Conservation (phyloP, 2,888 invertebrate genomes). For the Rhagophthalmus giganteus region DNA sequence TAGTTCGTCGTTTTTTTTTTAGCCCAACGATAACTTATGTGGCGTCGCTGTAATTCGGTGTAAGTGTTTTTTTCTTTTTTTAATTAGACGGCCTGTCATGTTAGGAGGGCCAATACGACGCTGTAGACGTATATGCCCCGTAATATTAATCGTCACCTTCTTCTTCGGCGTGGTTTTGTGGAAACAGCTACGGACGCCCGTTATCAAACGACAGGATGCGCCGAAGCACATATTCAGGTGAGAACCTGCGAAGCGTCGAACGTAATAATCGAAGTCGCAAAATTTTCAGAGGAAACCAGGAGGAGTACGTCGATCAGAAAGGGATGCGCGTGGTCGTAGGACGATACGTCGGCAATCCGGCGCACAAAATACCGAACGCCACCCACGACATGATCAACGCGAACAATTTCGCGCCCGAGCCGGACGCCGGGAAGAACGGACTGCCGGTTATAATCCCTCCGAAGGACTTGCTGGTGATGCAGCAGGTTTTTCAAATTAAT, state of each 20-base stretch:
- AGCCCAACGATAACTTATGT: too few relatives aligned
- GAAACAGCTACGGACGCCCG: slow-evolving; percentile 35
- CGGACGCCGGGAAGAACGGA: slow-evolving; percentile 77
- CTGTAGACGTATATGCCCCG: slow-evolving; percentile 46
- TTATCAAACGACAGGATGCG: slow-evolving; percentile 32
- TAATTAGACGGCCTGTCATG: slow-evolving; percentile 37
- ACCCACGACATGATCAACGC: slow-evolving; percentile 71
- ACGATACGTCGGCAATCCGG: slow-evolving; percentile 81
- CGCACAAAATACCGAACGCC: slow-evolving; percentile 66
- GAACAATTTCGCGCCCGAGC: slow-evolving; percentile 76
- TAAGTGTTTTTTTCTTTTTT: not conserved
- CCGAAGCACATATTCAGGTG: slow-evolving; percentile 16
- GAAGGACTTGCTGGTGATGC: slow-evolving; percentile 74
- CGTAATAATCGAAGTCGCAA: not conserved
- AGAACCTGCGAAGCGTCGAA: not conserved
- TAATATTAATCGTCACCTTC: slow-evolving; percentile 39
- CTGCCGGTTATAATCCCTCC: slow-evolving; percentile 77
- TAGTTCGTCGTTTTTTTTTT: too few relatives aligned
- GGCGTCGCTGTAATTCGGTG: too few relatives aligned
- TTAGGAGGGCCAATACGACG: slow-evolving; percentile 46
- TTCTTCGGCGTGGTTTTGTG: slow-evolving; percentile 42
- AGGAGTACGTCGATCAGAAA: slow-evolving; percentile 70
- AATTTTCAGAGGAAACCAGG: slow-evolving; percentile 62
- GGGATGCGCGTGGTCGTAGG: slow-evolving; percentile 87
- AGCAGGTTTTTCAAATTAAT: slow-evolving; percentile 80